These are phyloP conservation scores for Dione vanillae DNA, from an alignment of 2,888 invertebrate species.

Conservation along the genomic window DNA sequence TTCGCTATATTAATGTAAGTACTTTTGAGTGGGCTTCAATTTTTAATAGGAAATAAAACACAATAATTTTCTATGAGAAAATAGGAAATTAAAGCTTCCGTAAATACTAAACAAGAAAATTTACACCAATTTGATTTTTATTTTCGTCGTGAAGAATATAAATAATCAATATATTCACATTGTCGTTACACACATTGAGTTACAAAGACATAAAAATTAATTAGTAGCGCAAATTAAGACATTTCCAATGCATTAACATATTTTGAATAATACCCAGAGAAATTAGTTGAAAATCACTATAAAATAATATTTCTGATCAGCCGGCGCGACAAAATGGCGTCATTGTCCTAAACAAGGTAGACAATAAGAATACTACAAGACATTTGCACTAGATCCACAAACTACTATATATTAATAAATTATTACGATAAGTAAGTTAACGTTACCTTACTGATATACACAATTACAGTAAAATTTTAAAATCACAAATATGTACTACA, in stretches of 20 bases:
- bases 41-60: conserved; percentile 9
- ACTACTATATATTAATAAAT: conserved; percentile 12
- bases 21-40: conserved; percentile 13
- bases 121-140: conserved; percentile 39
- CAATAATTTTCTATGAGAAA: not conserved
- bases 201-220: conserved; percentile 4
- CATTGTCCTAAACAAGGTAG: conserved; percentile 77
- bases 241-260: conserved; percentile 5
- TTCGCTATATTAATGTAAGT: conserved; percentile 33
- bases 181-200: conserved; percentile 32
- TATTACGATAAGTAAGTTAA: conserved; percentile 44
- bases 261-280: conserved; percentile 50
- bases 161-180: conserved; percentile 49
- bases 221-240: not conserved
- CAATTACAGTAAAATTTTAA: conserved; percentile 65
- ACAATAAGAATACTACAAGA: conserved; percentile 47
- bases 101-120: conserved; percentile 24
- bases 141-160: conserved; percentile 45
- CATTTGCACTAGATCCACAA: conserved; percentile 22
- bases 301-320: conserved; percentile 79
- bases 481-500: conserved; percentile 73
- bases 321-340: conserved; percentile 85
- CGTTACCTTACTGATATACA: conserved; percentile 64
- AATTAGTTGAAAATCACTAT: conserved; percentile 58
- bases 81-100: not conserved